Percentiles rank a stretch among this genome's conserved stretches.
phyloP scores from a whole-genome alignment of 2,113 vertebrate genomes.

The Prunella fulvescens region DNA sequence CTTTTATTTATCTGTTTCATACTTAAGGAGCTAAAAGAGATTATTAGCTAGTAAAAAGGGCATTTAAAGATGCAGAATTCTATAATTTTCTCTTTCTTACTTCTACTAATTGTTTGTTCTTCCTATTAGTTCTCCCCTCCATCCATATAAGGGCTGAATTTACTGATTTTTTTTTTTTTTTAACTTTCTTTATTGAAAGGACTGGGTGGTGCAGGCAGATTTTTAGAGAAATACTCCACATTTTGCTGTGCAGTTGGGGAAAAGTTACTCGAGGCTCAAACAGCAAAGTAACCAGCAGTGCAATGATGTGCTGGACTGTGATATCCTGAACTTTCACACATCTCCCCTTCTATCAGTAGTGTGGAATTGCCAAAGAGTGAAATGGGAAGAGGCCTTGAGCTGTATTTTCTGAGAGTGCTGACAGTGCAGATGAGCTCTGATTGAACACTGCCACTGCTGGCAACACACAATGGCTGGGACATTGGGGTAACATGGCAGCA shows the following conservation, averaged over 20 bases:
- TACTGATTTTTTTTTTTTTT: neutral
- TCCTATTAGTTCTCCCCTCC: neutral
- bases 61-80: neutral
- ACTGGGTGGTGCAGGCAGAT: neutral
- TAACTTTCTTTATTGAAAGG: neutral
- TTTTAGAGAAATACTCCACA: neutral
- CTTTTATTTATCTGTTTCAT: neutral
- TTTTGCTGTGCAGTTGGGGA: neutral
- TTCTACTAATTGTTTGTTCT: neutral
- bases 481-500: neutral
- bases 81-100: neutral
- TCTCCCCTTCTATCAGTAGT: neutral
- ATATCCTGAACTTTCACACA: conserved; percentile 20
- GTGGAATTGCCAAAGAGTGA: neutral
- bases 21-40: neutral
- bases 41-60: neutral
- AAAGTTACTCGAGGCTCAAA: neutral
- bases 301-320: neutral
- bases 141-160: neutral
- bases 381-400: conserved; percentile 1
- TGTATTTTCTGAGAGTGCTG: neutral
- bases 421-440: neutral
- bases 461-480: neutral
- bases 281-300: neutral
- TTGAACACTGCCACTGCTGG: neutral